phyloP scores from a whole-genome alignment of 2,888 invertebrate genomes.

The Cataglyphis albicans region DNA sequence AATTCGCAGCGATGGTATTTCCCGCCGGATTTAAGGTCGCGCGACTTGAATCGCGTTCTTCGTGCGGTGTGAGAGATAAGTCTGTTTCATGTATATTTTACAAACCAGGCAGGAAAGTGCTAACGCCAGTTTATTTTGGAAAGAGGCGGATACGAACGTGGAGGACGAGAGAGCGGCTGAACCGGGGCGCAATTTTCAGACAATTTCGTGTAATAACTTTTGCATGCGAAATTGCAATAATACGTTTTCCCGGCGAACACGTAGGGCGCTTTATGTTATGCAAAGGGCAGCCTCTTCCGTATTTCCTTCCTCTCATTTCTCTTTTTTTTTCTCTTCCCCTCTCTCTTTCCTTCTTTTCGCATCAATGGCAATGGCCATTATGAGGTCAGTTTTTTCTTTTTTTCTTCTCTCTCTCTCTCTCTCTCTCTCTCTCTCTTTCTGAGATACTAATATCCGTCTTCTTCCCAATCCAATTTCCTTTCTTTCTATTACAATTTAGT shows the following conservation, averaged over 20 bases:
- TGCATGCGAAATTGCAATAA: constrained; percentile 83
- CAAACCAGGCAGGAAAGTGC: constrained; percentile 29
- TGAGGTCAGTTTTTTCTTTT: constrained; percentile 51
- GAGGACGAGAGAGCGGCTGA: constrained; percentile 32
- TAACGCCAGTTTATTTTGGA: constrained; percentile 46
- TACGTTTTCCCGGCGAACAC: constrained; percentile 75
- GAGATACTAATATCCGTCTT: constrained; percentile 65
- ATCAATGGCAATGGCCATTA: constrained; percentile 59
- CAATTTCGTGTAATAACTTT: constrained; percentile 84
- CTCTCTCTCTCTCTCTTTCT: not conserved
- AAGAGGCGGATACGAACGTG: constrained; percentile 35
- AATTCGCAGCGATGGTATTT: constrained; percentile 40
- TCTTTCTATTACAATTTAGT: not conserved
- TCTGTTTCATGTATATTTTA: constrained; percentile 52
- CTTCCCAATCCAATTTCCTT: constrained; percentile 30
- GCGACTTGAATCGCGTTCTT: constrained; percentile 20
- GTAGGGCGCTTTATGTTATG: constrained; percentile 71
- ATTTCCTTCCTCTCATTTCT: constrained; percentile 51
- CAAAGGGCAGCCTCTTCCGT: constrained; percentile 68
- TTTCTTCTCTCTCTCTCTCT: not conserved
- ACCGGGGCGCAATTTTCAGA: constrained; percentile 80
- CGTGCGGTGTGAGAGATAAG: constrained; percentile 25
- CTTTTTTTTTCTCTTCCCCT: constrained; percentile 30
- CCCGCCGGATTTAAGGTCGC: constrained; percentile 37
- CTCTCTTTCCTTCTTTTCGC: constrained; percentile 35